A percentile compares a stretch with the other conserved stretches of the same genome.
Evolutionary conservation across 2,888 invertebrate genomes (phyloP).

Genomic region (Hoplodrina blanda): DNA sequence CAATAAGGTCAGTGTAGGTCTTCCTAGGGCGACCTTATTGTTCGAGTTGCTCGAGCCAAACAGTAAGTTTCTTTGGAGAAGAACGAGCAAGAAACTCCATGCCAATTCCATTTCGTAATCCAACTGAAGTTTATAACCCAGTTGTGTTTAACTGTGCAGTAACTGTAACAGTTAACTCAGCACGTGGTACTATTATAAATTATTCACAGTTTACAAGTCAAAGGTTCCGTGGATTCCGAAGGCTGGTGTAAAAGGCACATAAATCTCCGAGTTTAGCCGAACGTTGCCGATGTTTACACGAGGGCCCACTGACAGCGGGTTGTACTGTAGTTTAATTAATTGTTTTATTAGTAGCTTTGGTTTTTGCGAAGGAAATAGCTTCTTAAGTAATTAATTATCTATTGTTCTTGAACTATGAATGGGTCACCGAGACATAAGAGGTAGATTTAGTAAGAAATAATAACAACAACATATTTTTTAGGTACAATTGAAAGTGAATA

Average conservation of each 20-base stretch:
- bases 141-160: slow-evolving; percentile 27
- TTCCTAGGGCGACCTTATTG: no score
- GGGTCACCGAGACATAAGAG: background rate
- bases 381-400: background rate
- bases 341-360: slow-evolving; percentile 23
- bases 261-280: slow-evolving; percentile 60
- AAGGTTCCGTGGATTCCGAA: slow-evolving; percentile 48
- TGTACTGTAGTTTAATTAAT: slow-evolving; percentile 31
- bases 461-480: no score
- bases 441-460: no score
- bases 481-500: no score
- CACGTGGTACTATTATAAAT: slow-evolving; percentile 65
- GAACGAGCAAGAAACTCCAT: no score
- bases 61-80: no score
- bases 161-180: slow-evolving; percentile 62
- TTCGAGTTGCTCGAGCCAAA: no score
- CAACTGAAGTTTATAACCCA: slow-evolving; percentile 6
- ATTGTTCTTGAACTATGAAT: background rate
- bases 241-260: slow-evolving; percentile 52
- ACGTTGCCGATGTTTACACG: slow-evolving; percentile 52
- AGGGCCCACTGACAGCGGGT: slow-evolving; percentile 49
- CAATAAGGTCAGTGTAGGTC: no score
- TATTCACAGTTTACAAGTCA: slow-evolving; percentile 69
- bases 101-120: slow-evolving; percentile 16
- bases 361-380: background rate